Base-by-base conservation (phyloP, 2,113 vertebrate species). In the Anhinga anhinga region DNA sequence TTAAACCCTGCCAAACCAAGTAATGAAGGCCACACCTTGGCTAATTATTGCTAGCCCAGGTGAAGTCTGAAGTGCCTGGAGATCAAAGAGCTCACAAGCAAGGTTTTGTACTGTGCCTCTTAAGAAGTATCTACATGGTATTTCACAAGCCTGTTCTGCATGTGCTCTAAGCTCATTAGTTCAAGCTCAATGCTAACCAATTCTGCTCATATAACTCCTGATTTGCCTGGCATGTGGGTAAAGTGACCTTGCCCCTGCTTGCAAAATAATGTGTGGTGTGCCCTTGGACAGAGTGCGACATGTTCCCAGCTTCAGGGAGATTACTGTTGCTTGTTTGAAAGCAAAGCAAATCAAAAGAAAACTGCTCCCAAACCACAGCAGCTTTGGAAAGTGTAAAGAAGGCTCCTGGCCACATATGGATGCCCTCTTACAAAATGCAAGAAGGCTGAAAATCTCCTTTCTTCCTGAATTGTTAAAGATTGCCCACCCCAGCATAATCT, bases 141-240 rank as follows among this genome's bases (percentile, higher is more conserved):
- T 72, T 90, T 90, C 65, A 82, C 63, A 44, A 78, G 30, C 5
- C 21, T 27, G 7, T 49, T 72, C 50, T 73, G 63, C 18, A 22
- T 5, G 21, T 55, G 44, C 66, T 82, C 71, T 44, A 72, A 63
- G 29, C 42, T 95, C 73, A 93, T 74, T 58, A 92, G 66, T 50
- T 85, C 66, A 50, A 0, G 0, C n/a, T 70, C 65, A 17, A 4
- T 30, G 27, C 73, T 71, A 59, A 36, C 34, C n/a, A 38, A 0
- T 79, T 12, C 22, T 80, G 70, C 23, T 53, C 21, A 10, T 55
- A 3, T 1, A 52, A 49, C 14, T 90, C 70, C 23, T 82, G 70
- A 10, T 4, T 49, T 23, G 66, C 32, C n/a, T 65, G 38, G 77
- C 15, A 42, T 11, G 21, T 50, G 56, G n/a, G 20, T 52, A 61